phyloP scores from a whole-genome alignment of 2,888 invertebrate genomes.

The Ichneumon xanthorius region DNA sequence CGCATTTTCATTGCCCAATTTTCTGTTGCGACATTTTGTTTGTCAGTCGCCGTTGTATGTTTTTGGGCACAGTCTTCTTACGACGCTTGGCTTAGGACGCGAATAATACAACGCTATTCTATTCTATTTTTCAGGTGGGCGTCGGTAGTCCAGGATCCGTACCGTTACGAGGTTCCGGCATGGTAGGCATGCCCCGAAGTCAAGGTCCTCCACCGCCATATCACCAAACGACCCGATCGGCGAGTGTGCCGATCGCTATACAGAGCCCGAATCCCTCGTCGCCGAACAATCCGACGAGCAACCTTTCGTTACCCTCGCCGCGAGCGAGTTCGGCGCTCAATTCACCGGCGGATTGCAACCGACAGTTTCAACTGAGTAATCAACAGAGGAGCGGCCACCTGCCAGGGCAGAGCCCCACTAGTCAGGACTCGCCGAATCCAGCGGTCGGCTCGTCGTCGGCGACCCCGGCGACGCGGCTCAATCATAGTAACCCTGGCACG shows the following conservation, averaged over 20 bases:
- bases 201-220: constrained; percentile 93
- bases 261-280: constrained; percentile 91
- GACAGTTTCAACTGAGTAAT: constrained; percentile 85
- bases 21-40: too few species aligned
- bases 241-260: constrained; percentile 90
- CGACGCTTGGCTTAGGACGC: too few species aligned
- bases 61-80: neutral
- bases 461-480: constrained; percentile 84
- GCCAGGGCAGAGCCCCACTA: constrained; percentile 88
- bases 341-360: constrained; percentile 89
- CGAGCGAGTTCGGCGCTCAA: constrained; percentile 89
- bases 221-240: constrained; percentile 90
- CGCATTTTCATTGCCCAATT: too few species aligned
- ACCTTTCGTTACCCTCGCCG: constrained; percentile 91
- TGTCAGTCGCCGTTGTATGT: too few species aligned
- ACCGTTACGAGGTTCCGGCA: constrained; percentile 80
- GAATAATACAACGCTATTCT: too few species aligned
- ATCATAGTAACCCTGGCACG: constrained; percentile 90
- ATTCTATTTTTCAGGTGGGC: constrained; percentile 69
- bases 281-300: constrained; percentile 90
- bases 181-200: constrained; percentile 85
- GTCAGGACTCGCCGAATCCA: constrained; percentile 87
- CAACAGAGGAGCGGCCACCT: constrained; percentile 84
- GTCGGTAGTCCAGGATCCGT: constrained; percentile 79
- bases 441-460: constrained; percentile 73